Evolutionary conservation across 2,888 invertebrate species (phyloP), one percentile per base, ranked within the genome.

Genomic region (Xylocampa areola): DNA sequence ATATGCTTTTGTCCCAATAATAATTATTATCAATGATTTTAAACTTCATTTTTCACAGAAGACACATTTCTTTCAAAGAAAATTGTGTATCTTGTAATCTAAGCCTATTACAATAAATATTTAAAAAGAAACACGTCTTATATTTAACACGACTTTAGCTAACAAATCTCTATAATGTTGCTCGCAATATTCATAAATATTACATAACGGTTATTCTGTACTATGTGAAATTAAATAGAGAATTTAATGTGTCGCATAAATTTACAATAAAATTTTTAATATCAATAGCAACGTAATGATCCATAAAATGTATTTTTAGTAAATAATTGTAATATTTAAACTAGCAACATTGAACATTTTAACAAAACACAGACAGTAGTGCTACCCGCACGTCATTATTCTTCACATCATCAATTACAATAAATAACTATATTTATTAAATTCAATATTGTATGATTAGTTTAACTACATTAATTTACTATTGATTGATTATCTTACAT

Each of bases 341-440:
- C 67, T 79, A 68, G 79, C 80, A 84, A 84, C 80, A 82, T 55
- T 63, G 48, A 68, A 64, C 6, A 61, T 37, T 74, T 59, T 54
- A 73, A 74, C 55, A 77, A 53, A 78, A 75, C 65, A 71, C 75
- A 77, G 54, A 73, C 66, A 74, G 72, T 60, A 86, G 89, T 90
- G 89, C 88, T 85, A 88, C 87, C 82, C 87, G 76, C 82, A 79
- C 81, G 62, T 81, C 78, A 65, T 77, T 79, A 68, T 72, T 70
- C 45, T 48, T 73, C 65, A 50, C 59, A 59, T 70, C 70, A 60
- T 71, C 73, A 54, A n/a, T 73, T 73, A 71, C 53, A 54, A 47
- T 68, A 70, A 40, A 73, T 70, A 58, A 57, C 54, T 76, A 74
- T 81, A 76, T 76, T 67, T 76, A 76, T 80, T 82, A 77, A 81